A percentile compares a stretch with the other conserved stretches of the same genome.
Evolutionary conservation across 2,797 vertebrate species (phyloP).

Genomic region (Labeo calbasu): DNA sequence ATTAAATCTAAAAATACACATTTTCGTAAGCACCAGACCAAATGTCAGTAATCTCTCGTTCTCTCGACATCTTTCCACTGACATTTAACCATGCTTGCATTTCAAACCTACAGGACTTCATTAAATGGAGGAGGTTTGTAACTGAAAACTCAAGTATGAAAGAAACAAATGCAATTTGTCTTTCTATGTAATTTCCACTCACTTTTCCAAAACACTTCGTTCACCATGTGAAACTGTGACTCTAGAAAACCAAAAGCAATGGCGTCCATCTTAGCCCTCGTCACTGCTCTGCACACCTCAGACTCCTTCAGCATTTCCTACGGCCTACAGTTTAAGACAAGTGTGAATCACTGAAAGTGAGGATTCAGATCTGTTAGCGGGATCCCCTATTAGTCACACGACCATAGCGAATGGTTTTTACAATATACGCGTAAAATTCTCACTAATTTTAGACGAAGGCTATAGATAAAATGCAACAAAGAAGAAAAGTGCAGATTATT

Average conservation of each 20-base stretch:
- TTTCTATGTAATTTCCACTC: slow-evolving; percentile 27
- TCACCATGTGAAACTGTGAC: slow-evolving; percentile 1
- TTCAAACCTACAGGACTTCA: slow-evolving; percentile 60
- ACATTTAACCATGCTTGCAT: slow-evolving; percentile 71
- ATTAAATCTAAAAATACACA: slow-evolving; percentile 42
- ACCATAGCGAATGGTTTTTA: slow-evolving; percentile 17
- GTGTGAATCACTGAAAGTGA: slow-evolving; percentile 52
- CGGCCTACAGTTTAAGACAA: slow-evolving; percentile 19
- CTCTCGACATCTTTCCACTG: slow-evolving; percentile 73
- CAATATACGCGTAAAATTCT: background rate
- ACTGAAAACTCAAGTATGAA: slow-evolving; percentile 2
- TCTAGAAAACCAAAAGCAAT: background rate
- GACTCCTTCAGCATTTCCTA: slow-evolving; percentile 28
- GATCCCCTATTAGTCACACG: slow-evolving; percentile 49
- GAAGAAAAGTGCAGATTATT: background rate
- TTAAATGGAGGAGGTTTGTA: slow-evolving; percentile 47
- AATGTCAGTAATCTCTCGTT: slow-evolving; percentile 71
- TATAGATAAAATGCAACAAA: background rate
- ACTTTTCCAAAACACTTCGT: slow-evolving; percentile 15
- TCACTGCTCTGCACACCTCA: background rate
- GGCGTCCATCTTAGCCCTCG: slow-evolving; percentile 35
- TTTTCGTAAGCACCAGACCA: slow-evolving; percentile 62
- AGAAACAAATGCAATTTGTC: slow-evolving; percentile 19
- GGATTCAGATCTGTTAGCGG: slow-evolving; percentile 42
- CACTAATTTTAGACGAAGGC: slow-evolving; percentile 31